Percentiles rank a stretch among this genome's conserved stretches.
These are phyloP conservation scores for Pectinophora gossypiella DNA, from an alignment of 1,140 invertebrate species.

Conservation along the genomic window DNA sequence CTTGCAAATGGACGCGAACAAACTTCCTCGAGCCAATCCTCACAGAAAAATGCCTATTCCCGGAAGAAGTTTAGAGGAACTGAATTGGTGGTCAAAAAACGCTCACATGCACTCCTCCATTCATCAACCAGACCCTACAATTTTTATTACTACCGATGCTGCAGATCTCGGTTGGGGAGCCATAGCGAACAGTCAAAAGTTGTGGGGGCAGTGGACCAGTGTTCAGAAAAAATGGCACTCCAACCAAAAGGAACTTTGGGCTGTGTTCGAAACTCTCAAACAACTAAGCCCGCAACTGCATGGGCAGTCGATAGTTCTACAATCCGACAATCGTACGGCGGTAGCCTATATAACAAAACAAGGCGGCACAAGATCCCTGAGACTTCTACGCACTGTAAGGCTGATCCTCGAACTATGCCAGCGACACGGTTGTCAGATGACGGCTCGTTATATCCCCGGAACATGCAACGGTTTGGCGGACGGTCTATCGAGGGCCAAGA, in stretches of 20 bases:
- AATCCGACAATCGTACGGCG: constrained; percentile 5
- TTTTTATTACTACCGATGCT: constrained; percentile 9
- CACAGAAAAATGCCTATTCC: constrained; percentile 8
- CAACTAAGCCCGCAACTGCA: background rate
- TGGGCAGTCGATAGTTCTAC: background rate
- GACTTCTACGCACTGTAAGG: background rate
- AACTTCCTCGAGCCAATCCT: constrained; percentile 8
- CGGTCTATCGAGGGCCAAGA: background rate
- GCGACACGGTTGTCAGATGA: background rate
- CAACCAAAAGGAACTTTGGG: constrained; percentile 7
- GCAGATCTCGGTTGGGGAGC: constrained; percentile 4
- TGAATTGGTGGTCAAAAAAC: constrained; percentile 9
- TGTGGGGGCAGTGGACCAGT: constrained; percentile 2
- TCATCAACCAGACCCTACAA: constrained; percentile 3
- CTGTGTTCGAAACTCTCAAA: background rate
- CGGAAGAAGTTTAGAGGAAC: background rate
- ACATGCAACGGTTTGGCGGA: background rate
- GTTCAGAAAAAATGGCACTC: background rate
- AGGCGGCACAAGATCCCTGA: background rate
- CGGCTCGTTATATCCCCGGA: background rate
- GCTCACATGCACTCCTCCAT: background rate
- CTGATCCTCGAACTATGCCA: background rate
- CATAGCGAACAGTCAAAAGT: constrained; percentile 1
- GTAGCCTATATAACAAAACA: constrained; percentile 6
- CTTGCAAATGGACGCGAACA: constrained; percentile 16